These are phyloP conservation scores for Apis florea DNA, from an alignment of 1,140 invertebrate species.

Conservation along the genomic window DNA sequence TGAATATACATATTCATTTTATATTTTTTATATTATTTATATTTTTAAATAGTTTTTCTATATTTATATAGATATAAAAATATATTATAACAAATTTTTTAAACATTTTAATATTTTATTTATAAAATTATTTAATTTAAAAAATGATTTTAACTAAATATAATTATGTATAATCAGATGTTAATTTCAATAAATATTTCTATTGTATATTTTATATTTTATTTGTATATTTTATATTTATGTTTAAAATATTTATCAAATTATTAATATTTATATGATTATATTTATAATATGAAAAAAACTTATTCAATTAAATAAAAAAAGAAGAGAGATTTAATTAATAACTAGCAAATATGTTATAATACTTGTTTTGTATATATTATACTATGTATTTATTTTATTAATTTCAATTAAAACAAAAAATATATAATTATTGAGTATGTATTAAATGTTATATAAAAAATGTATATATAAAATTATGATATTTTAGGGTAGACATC, in stretches of 20 bases:
- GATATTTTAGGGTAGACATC: slow-evolving; percentile 53
- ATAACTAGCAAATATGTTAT: background rate
- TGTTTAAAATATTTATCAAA: background rate
- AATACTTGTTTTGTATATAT: background rate
- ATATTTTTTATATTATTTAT: background rate
- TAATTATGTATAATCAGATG: background rate
- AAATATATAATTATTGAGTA: background rate
- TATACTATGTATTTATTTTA: slow-evolving; percentile 5
- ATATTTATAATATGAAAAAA: too few species aligned
- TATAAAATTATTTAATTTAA: background rate
- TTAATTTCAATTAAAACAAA: background rate
- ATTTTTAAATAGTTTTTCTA: background rate
- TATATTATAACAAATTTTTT: background rate
- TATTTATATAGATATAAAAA: background rate
- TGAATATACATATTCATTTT: background rate
- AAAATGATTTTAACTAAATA: background rate
- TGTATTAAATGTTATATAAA: background rate
- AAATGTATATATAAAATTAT: slow-evolving; percentile 10
- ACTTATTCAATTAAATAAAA: background rate
- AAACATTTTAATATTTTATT: background rate
- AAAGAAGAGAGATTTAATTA: background rate
- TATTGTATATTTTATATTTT: background rate
- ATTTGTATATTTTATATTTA: background rate
- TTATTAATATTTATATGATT: background rate
- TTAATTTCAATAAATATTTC: background rate